Base-by-base conservation (phyloP, 2,888 invertebrate species). In the Eristalinus sepulchralis region DNA sequence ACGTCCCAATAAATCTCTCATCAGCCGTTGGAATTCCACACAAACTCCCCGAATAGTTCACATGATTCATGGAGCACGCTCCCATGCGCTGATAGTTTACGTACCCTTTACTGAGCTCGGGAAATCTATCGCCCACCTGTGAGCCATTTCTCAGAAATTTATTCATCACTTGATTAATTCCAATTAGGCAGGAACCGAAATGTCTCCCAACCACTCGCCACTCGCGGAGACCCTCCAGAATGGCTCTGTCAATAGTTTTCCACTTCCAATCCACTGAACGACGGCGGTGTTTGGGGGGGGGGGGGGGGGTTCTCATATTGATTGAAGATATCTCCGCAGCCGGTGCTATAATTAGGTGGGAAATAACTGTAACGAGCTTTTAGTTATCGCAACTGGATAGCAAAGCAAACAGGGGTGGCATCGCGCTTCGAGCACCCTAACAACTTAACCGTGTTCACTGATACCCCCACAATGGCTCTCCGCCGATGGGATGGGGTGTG, bases 331-430 rank as follows among this genome's bases (percentile, higher is more conserved):
- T 67, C 60, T 60, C 60, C 17, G 59, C 60, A 60, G 5, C 27
- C 27, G 27, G 2, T 27, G 60, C 75, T 76, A 60, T 76, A 76
- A 76, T 67, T 60, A 76, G 76, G 60, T 60, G 67, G 60, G 47
- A 67, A 76, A 76, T 68, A 60, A 67, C 76, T 76, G 17, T 24
- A 67, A 62, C 76, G 60, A 67, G 60, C 67, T 62, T 76, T 68
- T 31, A 8, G 76, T 47, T 60, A 76, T 76, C 67, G 47, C 33
- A 67, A 67, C 13, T 76, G 47, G 60, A 76, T 76, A 60, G 33
- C 59, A 76, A 59, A 60, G 67, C 67, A 60, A 76, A 60, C 60
- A 76, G 24, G 22, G 11, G 20, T 11, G 36, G 10, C 53, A 34
- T 34, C 33, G n/a, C 55, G 33, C 20, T 34, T 33, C 20, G 33